Conservation (phyloP, 2,888 invertebrate genomes). For the Phasia obesa region DNA sequence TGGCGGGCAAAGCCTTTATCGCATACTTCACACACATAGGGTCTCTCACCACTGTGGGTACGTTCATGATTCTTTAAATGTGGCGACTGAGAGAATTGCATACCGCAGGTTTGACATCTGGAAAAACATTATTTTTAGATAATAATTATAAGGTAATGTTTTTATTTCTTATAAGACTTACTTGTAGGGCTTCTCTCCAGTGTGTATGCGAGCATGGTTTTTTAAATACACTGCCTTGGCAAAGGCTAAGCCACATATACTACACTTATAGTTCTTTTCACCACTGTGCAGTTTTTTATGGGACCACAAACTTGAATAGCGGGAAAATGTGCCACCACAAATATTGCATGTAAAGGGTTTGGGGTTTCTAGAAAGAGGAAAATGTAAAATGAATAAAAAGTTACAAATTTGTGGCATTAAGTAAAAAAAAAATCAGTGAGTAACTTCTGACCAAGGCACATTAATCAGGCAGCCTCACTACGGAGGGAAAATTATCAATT, state of each 20-base stretch:
- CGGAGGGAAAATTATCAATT: no score
- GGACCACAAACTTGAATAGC: constrained; percentile 94
- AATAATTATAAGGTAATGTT: not conserved
- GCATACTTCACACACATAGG: constrained; percentile 94
- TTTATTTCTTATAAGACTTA: constrained; percentile 78
- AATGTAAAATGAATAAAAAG: no score
- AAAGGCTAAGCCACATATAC: constrained; percentile 93
- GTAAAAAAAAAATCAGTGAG: no score
- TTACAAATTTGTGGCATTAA: no score
- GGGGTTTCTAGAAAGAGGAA: constrained; percentile 83
- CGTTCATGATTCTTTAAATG: constrained; percentile 94
- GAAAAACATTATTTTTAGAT: constrained; percentile 68
- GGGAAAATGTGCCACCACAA: constrained; percentile 91
- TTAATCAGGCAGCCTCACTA: no score
- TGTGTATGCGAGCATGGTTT: constrained; percentile 93
- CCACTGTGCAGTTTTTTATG: constrained; percentile 93
- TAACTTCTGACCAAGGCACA: no score
- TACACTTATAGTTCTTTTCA: constrained; percentile 92
- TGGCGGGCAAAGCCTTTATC: constrained; percentile 94
- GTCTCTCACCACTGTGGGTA: constrained; percentile 93
- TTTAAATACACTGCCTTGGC: constrained; percentile 95
- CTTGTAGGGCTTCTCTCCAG: constrained; percentile 93
- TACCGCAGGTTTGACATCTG: constrained; percentile 93
- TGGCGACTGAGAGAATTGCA: constrained; percentile 95
- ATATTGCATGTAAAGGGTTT: constrained; percentile 95